Percentiles rank a stretch among this genome's conserved stretches.
Conservation (phyloP, 2,113 vertebrate species). For the Nycticebus coucang region DNA sequence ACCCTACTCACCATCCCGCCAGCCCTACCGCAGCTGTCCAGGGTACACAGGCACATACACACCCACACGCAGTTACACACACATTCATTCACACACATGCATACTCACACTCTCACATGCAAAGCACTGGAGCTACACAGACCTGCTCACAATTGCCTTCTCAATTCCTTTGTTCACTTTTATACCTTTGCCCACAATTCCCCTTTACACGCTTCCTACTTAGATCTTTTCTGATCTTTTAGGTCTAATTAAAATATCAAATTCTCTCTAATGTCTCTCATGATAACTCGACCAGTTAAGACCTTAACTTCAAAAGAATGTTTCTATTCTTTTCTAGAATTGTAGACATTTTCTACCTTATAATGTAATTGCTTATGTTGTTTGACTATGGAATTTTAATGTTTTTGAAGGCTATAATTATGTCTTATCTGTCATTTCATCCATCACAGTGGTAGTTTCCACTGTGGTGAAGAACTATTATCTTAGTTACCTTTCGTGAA, state of each 20-base stretch:
- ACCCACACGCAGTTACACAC: neutral
- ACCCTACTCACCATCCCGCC: neutral
- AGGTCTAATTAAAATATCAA: neutral
- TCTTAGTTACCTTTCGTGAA: constrained; percentile 41
- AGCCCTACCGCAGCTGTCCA: neutral
- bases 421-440: constrained; percentile 4
- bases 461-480: neutral
- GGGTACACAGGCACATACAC: neutral
- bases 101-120: neutral
- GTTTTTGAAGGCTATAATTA: neutral
- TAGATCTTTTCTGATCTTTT: neutral
- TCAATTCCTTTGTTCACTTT: neutral
- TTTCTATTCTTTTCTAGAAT: neutral
- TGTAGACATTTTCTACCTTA: neutral
- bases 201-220: neutral
- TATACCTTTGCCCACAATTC: neutral
- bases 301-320: constrained; percentile 33
- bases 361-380: constrained; percentile 9
- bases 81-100: neutral
- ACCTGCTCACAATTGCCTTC: neutral
- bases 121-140: neutral
- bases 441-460: neutral
- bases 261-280: neutral
- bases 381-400: neutral
- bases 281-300: neutral